Evolutionary conservation across 2,113 vertebrate genomes (phyloP), one percentile per base, ranked within the genome.

Genomic region (Sigmodon hispidus): DNA sequence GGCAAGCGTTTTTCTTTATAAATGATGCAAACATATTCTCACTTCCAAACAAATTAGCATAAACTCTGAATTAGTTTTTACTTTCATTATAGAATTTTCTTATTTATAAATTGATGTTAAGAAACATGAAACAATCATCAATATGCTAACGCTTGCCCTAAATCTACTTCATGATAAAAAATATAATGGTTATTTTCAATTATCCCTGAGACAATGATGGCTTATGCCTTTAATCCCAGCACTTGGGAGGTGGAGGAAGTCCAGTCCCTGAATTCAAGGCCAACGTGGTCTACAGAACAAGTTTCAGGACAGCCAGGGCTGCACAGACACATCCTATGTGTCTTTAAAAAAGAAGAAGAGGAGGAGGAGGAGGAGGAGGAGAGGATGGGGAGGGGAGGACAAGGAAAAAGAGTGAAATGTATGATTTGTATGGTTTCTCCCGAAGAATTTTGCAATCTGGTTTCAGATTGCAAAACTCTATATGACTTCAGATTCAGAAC

Each of bases 161-260:
- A 6, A 77, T 55, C 67, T 91, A 24, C 61, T 52, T 89, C 72
- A 5, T 79, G 36, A 10, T 57, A 93, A n/a, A 70, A 3, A 67
- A 50, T 7, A 91, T 55, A 26, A 21, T 31, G 65, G 45, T 89
- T 67, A 81, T 92, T 77, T 96, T 92, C 73, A 96, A 75, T 73
- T 36, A 92, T 73, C 21, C 43, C 9, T 87, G n/a, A 73, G 52
- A 34, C 34, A 15, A 34, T 24, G 5, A n/a, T 57, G 19, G 19
- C 34, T 0, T 11, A 57, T 13, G 10, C 11, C 76, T 79, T 79
- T 79, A 36, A 55, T 79, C 50, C 50, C 17, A 79, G 76, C 31
- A 12, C 76, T 52, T 50, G 45, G 29, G 31, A 77, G 45, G 29
- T 29, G 52, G 48, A 76, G 26, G 26, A 9, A 52, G 50, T 31